phyloP scores from a whole-genome alignment of 2,797 vertebrate species.

The Sparus aurata region DNA sequence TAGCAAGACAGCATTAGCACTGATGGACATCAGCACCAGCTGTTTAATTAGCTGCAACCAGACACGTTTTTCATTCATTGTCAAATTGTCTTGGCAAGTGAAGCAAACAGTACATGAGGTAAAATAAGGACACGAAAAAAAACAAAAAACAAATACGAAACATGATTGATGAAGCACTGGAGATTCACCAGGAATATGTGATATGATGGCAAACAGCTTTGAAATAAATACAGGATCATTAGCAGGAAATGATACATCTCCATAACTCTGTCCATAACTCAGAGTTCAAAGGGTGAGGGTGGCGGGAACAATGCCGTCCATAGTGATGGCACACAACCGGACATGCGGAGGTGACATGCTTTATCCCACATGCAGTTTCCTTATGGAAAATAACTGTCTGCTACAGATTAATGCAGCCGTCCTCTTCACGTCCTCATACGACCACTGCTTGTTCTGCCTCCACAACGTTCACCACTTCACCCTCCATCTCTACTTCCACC shows the following conservation, averaged over 20 bases:
- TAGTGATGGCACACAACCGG: slow-evolving; percentile 25
- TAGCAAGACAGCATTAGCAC: slow-evolving; percentile 7
- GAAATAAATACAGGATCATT: slow-evolving; percentile 68
- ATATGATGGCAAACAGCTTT: slow-evolving; percentile 28
- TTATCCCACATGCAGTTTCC: slow-evolving; percentile 58
- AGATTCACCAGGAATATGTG: slow-evolving; percentile 9
- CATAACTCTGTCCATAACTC: slow-evolving; percentile 22
- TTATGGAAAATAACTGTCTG: slow-evolving; percentile 21
- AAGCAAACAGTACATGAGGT: slow-evolving; percentile 34
- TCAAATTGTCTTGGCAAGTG: slow-evolving; percentile 51
- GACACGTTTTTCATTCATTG: slow-evolving; percentile 28
- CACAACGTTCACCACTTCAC: slow-evolving; percentile 71
- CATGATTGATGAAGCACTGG: slow-evolving; percentile 20
- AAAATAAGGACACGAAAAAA: slow-evolving; percentile 18
- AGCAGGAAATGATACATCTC: slow-evolving; percentile 26
- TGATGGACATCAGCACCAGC: slow-evolving; percentile 16
- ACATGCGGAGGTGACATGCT: slow-evolving; percentile 36
- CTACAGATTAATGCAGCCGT: slow-evolving; percentile 21
- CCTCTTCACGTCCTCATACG: slow-evolving; percentile 64
- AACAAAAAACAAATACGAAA: slow-evolving; percentile 5
- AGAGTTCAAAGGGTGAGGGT: slow-evolving; percentile 23
- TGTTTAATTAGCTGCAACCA: slow-evolving; percentile 27
- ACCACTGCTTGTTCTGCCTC: slow-evolving; percentile 60
- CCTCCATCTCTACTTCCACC: slow-evolving; percentile 88
- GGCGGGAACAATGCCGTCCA: slow-evolving; percentile 20